These are phyloP conservation scores for Hylaeus anthracinus DNA, from an alignment of 1,140 invertebrate genomes.

Conservation along the genomic window DNA sequence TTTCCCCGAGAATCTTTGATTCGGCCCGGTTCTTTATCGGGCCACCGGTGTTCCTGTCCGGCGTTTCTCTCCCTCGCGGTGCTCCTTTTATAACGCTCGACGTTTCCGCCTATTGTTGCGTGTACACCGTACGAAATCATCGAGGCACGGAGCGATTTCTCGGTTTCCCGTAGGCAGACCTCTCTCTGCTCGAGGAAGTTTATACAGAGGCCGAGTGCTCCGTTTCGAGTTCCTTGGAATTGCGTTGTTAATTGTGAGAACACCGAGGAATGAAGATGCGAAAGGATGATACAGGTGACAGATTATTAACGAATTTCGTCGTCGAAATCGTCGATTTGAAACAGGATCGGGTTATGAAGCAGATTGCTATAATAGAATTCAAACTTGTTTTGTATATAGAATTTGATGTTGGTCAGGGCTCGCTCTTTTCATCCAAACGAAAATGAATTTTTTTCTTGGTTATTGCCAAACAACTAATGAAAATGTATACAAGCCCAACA, in stretches of 20 bases:
- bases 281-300: background rate
- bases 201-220: background rate
- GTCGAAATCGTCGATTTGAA: background rate
- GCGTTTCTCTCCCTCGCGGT: conserved; percentile 43
- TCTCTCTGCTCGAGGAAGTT: conserved; percentile 7
- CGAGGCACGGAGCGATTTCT: conserved; percentile 58
- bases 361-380: too few species aligned
- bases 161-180: conserved; percentile 44
- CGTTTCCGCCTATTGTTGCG: conserved; percentile 67
- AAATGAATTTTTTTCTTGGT: too few species aligned
- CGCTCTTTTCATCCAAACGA: too few species aligned
- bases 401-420: too few species aligned
- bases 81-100: conserved; percentile 63
- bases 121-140: conserved; percentile 54
- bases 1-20: conserved; percentile 58
- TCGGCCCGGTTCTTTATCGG: conserved; percentile 62
- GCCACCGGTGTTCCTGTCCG: conserved; percentile 52
- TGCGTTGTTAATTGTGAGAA: conserved; percentile 3
- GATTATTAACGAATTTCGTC: conserved; percentile 34
- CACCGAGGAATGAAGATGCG: background rate
- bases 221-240: background rate
- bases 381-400: too few species aligned
- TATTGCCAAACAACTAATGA: too few species aligned
- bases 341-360: too few species aligned
- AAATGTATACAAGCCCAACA: too few species aligned